Evolutionary conservation across 2,888 invertebrate genomes (phyloP).

Genomic region (Cosmia pyralina): DNA sequence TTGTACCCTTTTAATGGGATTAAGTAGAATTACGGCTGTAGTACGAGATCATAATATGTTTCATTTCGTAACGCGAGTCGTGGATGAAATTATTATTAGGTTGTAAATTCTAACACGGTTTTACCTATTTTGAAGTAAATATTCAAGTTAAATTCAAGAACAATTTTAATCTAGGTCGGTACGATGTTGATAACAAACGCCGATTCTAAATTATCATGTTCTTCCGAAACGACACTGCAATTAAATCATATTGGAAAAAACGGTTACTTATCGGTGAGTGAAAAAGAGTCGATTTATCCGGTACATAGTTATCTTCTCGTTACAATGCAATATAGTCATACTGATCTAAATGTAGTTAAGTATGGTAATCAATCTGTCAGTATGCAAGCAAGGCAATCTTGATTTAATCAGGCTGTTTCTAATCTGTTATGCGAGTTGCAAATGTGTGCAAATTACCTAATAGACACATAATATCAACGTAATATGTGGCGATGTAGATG

Average conservation of each 20-base stretch:
- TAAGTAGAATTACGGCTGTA: constrained; percentile 32
- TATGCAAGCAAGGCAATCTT: constrained; percentile 34
- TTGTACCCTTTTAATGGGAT: constrained; percentile 50
- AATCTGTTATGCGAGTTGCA: background rate
- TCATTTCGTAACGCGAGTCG: constrained; percentile 2
- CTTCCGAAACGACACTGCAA: background rate
- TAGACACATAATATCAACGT: too few relatives aligned
- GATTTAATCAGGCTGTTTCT: constrained; percentile 33
- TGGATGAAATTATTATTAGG: constrained; percentile 26
- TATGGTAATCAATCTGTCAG: constrained; percentile 47
- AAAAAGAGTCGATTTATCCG: constrained; percentile 7
- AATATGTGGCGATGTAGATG: too few relatives aligned
- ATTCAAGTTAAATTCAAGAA: background rate
- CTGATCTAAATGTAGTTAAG: constrained; percentile 41
- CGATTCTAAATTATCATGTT: background rate
- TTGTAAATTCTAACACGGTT: constrained; percentile 6
- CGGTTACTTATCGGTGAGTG: too few relatives aligned
- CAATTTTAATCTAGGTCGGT: background rate
- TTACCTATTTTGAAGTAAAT: constrained; percentile 8
- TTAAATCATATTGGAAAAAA: background rate
- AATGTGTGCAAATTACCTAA: constrained; percentile 20
- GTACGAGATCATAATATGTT: constrained; percentile 41
- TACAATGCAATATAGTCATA: constrained; percentile 32
- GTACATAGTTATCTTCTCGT: background rate
- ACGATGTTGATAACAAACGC: background rate